Conservation (phyloP, 2,113 vertebrate species). For the Eira barbara region DNA sequence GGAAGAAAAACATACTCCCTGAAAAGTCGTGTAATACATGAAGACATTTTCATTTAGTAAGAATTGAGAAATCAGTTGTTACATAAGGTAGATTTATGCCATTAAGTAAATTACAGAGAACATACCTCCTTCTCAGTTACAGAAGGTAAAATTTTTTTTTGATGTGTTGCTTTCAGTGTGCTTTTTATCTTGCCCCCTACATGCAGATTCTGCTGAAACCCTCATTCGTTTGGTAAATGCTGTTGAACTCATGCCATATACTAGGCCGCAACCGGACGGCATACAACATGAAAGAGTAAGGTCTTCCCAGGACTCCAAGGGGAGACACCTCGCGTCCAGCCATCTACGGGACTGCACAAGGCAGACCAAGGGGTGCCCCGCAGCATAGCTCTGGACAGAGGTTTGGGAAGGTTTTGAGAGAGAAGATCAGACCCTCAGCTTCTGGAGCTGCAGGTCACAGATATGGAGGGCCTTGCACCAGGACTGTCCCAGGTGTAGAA, state of each 20-base stretch:
- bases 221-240: neutral
- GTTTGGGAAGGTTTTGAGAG: accelerated
- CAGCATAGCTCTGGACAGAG: neutral
- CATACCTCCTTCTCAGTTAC: neutral
- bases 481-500: neutral
- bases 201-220: neutral
- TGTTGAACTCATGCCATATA: neutral
- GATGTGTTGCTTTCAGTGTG: neutral
- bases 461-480: neutral
- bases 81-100: neutral
- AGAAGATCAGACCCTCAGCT: neutral
- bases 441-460: neutral
- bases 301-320: neutral
- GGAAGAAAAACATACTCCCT: neutral
- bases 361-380: neutral
- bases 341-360: neutral
- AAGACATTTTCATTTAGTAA: slow-evolving; percentile 6
- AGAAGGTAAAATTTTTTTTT: neutral
- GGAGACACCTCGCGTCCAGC: neutral
- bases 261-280: neutral
- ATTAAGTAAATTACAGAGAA: neutral
- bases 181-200: neutral
- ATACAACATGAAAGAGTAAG: neutral
- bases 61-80: neutral
- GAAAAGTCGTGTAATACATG: neutral